Evolutionary conservation across 2,888 invertebrate species (phyloP), one percentile per base, ranked within the genome.

Genomic region (Meliscaeva auricollis): DNA sequence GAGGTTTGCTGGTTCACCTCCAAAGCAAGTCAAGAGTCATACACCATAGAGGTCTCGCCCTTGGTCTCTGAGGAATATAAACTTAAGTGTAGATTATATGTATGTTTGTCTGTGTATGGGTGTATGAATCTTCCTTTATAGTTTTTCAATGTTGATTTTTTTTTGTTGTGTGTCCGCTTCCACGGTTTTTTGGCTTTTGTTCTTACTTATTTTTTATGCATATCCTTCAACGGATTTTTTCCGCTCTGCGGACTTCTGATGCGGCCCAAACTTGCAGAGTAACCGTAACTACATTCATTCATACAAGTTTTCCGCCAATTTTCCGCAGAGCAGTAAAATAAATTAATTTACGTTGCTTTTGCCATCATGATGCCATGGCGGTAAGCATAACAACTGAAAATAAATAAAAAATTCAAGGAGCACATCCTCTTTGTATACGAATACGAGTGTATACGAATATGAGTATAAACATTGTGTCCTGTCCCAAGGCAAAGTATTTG

Each of bases 241-340:
- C 81, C 73, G 85, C 73, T 85, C 62, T 85, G 85, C 85, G 85
- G 85, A 85, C 75, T 75, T 75, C 75, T 79, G 84, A 79, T 84
- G 84, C 84, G 72, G 79, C 58, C 69, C 79, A 66, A 46, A 73
- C 76, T 85, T 75, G 80, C 76, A 44, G 76, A 80, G 48, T 69
- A 75, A 75, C 35, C 22, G 38, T 38, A 38, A 38, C 38, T 32
- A 35, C 22, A 35, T 50, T 48, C 32, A 50, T 79, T 72, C 74
- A 79, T 85, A 58, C 35, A 54, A 48, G 20, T 85, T 75, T 76
- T 85, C 85, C 80, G 69, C 80, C 75, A 85, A 80, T 80, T 85
- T 58, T 85, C 85, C 85, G 85, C 85, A 85, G 81, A 80, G 85
- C 85, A 81, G 85, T 81, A 81, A 85, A 80, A 85, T 80, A 85